Evolutionary conservation across 2,888 invertebrate genomes (phyloP).

Genomic region (Zaprionus lineosus): DNA sequence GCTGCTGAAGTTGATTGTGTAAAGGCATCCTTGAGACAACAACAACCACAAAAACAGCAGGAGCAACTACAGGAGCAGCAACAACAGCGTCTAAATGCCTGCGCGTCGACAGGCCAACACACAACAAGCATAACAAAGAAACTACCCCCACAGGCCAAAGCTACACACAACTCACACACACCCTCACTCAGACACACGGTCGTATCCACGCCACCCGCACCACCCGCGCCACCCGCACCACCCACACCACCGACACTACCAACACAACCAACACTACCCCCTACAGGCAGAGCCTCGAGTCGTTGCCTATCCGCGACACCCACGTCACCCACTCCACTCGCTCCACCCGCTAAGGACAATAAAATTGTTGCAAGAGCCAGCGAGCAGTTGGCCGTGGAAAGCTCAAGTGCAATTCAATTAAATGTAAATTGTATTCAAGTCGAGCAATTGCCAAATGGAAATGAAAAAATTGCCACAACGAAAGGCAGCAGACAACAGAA

Average conservation of each 20-base stretch:
- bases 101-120: constrained; percentile 46
- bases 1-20: constrained; percentile 57
- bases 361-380: constrained; percentile 31
- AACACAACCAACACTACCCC: constrained; percentile 3
- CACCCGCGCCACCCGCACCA: constrained; percentile 9
- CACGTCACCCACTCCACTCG: background rate
- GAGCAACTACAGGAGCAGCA: constrained; percentile 3
- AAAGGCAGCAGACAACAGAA: no score
- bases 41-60: constrained; percentile 39
- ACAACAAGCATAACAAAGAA: constrained; percentile 53
- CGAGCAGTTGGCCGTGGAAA: constrained; percentile 13
- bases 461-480: constrained; percentile 29
- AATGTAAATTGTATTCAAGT: constrained; percentile 53
- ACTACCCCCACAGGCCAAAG: constrained; percentile 51
- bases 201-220: constrained; percentile 3
- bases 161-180: background rate
- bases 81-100: constrained; percentile 43
- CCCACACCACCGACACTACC: constrained; percentile 2
- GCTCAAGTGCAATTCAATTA: constrained; percentile 69
- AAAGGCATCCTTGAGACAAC: constrained; percentile 68
- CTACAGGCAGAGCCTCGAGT: no score
- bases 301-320: constrained; percentile 12
- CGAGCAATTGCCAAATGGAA: constrained; percentile 50
- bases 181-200: background rate
- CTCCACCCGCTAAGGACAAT: constrained; percentile 39